Evolutionary conservation across 2,113 vertebrate species (phyloP).

Genomic region (Thunnus maccoyii): DNA sequence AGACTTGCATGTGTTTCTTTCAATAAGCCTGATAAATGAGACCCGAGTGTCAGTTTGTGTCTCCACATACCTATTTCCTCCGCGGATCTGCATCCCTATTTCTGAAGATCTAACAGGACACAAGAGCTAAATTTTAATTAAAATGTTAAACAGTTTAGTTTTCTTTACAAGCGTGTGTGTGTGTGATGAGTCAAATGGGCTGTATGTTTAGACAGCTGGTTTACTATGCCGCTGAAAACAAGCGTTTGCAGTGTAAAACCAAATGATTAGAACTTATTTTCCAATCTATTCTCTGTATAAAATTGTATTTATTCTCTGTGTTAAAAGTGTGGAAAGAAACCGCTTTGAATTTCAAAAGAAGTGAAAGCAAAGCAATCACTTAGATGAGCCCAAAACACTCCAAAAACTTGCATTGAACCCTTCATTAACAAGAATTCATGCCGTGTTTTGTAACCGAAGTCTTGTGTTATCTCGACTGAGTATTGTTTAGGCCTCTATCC

Average conservation of each 20-base stretch:
- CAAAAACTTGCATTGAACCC: conserved; percentile 13
- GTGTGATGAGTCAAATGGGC: conserved; percentile 1
- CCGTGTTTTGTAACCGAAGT: conserved; percentile 33
- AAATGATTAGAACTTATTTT: conserved; percentile 1
- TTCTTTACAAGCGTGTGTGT: conserved; percentile 13
- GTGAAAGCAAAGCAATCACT: conserved; percentile 14
- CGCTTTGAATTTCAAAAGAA: conserved; percentile 11
- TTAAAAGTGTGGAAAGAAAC: conserved; percentile 5
- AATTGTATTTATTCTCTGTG: neutral
- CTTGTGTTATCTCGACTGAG: conserved; percentile 29
- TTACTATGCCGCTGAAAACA: neutral
- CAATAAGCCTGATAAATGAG: conserved; percentile 55
- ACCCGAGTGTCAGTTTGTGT: conserved; percentile 4
- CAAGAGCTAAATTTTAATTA: conserved; percentile 49
- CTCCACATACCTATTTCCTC: conserved; percentile 7
- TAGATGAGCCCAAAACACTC: neutral
- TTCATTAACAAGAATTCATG: conserved; percentile 33
- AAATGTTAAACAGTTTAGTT: conserved; percentile 35
- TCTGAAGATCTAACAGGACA: conserved; percentile 31
- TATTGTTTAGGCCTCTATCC: conserved; percentile 29
- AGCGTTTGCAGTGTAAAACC: neutral
- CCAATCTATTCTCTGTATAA: neutral
- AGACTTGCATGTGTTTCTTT: conserved; percentile 45
- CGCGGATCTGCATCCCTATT: conserved; percentile 5
- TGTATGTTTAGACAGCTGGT: neutral